These are phyloP conservation scores for Papio anubis DNA, from an alignment of 2,113 vertebrate species.

Conservation along the genomic window DNA sequence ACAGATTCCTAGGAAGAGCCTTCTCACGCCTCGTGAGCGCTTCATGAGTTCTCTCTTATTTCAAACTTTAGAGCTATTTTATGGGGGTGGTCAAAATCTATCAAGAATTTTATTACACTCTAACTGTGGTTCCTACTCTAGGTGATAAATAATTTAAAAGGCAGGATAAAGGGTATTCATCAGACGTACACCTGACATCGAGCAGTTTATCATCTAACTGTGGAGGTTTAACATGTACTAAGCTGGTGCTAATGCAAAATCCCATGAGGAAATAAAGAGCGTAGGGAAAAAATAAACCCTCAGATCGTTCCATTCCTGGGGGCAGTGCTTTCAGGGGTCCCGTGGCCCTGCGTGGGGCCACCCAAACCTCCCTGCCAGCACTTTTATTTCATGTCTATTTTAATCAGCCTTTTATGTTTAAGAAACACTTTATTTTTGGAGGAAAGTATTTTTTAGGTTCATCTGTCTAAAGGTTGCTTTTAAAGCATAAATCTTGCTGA, in stretches of 20 bases:
- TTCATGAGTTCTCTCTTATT: neutral
- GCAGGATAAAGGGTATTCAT: too few species aligned
- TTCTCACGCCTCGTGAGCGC: accelerated
- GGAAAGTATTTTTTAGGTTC: neutral
- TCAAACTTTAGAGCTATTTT: neutral
- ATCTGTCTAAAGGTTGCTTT: neutral
- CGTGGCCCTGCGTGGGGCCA: slow-evolving; percentile 29
- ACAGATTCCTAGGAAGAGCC: neutral
- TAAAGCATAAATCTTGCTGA: neutral
- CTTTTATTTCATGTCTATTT: slow-evolving; percentile 60
- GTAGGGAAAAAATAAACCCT: neutral
- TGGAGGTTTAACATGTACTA: accelerated
- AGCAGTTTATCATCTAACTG: too few species aligned
- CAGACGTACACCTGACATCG: accelerated
- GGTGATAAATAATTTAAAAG: too few species aligned
- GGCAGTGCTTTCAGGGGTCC: slow-evolving; percentile 35
- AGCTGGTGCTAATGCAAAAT: accelerated
- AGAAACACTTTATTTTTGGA: neutral
- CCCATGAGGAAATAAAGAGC: neutral
- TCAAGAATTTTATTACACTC: neutral
- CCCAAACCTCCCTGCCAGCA: slow-evolving; percentile 41
- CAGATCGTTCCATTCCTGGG: slow-evolving; percentile 50
- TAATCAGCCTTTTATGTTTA: slow-evolving; percentile 18
- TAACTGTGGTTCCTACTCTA: accelerated
- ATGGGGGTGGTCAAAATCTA: too few species aligned